Percentiles rank a stretch among this genome's conserved stretches.
Evolutionary conservation across 2,888 invertebrate genomes (phyloP).

Genomic region (Entomobrya multifasciata): DNA sequence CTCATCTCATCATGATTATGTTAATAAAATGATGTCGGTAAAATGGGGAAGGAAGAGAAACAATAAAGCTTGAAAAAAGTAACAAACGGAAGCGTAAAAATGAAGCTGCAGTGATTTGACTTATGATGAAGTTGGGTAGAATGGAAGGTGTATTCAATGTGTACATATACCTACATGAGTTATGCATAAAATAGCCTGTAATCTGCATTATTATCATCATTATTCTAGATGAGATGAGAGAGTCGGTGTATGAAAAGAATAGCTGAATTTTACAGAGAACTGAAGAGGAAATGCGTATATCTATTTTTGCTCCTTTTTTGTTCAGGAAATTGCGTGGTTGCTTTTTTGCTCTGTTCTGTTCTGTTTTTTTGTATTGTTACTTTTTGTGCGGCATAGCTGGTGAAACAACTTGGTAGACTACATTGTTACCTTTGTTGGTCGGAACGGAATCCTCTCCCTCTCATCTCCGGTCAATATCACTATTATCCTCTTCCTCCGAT

Average conservation of each 20-base stretch:
- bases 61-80: conserved; percentile 16
- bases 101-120: conserved; percentile 33
- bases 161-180: too few species aligned
- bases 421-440: neutral
- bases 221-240: neutral
- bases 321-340: conserved; percentile 65
- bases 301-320: conserved; percentile 37
- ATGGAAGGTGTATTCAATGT: too few species aligned
- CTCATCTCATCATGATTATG: neutral
- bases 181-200: conserved; percentile 36
- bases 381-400: neutral
- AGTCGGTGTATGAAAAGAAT: conserved; percentile 24
- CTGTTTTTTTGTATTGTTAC: neutral
- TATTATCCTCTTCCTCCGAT: neutral
- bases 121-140: neutral
- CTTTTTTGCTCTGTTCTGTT: neutral
- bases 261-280: neutral
- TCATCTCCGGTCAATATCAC: conserved; percentile 41
- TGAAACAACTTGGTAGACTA: neutral
- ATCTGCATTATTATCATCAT: conserved; percentile 27
- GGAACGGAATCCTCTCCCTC: conserved; percentile 4
- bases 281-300: conserved; percentile 25
- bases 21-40: neutral
- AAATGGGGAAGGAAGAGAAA: neutral
- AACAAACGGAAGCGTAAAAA: conserved; percentile 59